Evolutionary conservation across 1,140 invertebrate species (phyloP), one percentile per base, ranked within the genome.

Genomic region (Scaptomyza montana): DNA sequence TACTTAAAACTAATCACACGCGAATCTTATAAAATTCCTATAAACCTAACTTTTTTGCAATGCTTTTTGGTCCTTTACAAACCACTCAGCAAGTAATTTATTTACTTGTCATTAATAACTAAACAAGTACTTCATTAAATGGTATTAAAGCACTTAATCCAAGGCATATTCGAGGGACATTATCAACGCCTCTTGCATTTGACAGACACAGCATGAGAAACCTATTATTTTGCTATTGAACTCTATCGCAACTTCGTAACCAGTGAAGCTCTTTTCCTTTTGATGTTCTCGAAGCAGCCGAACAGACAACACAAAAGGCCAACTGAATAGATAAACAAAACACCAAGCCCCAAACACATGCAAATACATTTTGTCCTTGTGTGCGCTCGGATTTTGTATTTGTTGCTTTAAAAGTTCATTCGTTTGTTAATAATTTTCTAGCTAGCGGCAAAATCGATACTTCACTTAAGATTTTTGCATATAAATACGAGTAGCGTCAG

Each of bases 361-460:
- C 73, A 76, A 76, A 67, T 61, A 68, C 56, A 71, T 56, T 36
- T 36, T 36, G 33, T 9, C 61, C 59, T 25, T 7, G 12, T 36
- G 55, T 50, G 16, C 25, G 19, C 43, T 55, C 16, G 51, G 60
- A 70, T 66, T 51, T 56, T 53, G 19, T 41, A 47, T 62, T 19
- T 43, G 62, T 65, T 71, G 45, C 75, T 82, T 76, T 30, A 39
- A 79, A 87, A 87, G 82, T 87, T 87, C 68, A 87, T 76, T 89
- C 82, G 78, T 77, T 89, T 87, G 82, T 87, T 82, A 87, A 89
- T 87, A 87, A 87, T 87, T 78, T 78, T 89, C 41, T 74, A 82
- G 82, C 82, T 71, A 19, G 36, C 45, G 79, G 82, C 82, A 78
- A 89, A 87, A 87, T 87, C 82, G 82, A 87, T 87, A 89, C 82